Evolutionary conservation across 2,888 invertebrate genomes (phyloP), one percentile per base, ranked within the genome.

Genomic region (Dicyrtoma fusca): DNA sequence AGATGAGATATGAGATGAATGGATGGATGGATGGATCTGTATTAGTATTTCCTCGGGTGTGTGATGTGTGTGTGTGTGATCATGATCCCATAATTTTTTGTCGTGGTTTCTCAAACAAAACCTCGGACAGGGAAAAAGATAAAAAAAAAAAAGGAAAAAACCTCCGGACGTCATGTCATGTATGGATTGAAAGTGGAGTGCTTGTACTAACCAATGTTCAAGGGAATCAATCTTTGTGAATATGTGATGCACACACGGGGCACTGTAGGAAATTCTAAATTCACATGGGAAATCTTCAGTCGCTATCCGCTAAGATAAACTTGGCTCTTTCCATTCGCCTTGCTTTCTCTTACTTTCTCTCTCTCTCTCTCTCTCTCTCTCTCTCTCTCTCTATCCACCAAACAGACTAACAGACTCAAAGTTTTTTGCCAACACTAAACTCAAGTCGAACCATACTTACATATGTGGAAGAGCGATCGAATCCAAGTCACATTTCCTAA

Each of bases 151-250:
- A 19, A 25, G 5, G 6, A 23, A 10, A 61, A 17, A 42, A 14
- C 23, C 42, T 23, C n/a, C 19, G 25, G 57, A 23, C 34, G 26
- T 34, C 34, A 34, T 17, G 13, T 49, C 49, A 49, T 49, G 17
- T 49, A 53, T 19, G 19, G 53, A 53, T 19, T 19, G 53, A 53
- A 53, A 53, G 53, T 19, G 13, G 21, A n/a, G 53, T 19, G 53
- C 21, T 21, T 45, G 44, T 45, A 45, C 47, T 21, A 21, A 45
- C 45, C 63, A 63, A 63, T 63, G 19, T 64, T 64, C 49, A 49
- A 17, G 23, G 49, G 64, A 64, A 64, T 64, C 64, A 49, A 64
- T 64, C 64, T 64, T 64, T 64, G 64, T 64, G 47, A 64, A 64
- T 64, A 64, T 64, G 47, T 47, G 47, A 64, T 63, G 45, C 51